phyloP scores from a whole-genome alignment of 2,113 vertebrate species.

The Ptyas mucosa region DNA sequence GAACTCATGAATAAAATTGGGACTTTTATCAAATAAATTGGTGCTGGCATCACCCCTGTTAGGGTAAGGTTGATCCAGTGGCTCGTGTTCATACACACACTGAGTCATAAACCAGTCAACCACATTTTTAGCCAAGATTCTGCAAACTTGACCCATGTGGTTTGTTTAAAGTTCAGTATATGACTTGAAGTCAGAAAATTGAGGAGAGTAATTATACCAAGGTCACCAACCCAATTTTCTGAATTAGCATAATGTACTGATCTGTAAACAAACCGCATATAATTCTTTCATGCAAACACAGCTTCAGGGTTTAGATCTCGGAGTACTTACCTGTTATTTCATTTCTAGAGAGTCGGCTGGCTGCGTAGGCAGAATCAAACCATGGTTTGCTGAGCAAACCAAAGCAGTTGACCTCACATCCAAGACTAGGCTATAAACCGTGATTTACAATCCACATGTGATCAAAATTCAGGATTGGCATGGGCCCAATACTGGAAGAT shows the following conservation, averaged over 20 bases:
- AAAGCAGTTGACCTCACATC: neutral
- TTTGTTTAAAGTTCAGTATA: neutral
- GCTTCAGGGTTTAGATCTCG: neutral
- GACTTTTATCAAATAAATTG: neutral
- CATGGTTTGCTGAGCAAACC: neutral
- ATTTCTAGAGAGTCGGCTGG: neutral
- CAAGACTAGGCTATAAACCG: neutral
- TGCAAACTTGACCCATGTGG: neutral
- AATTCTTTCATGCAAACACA: neutral
- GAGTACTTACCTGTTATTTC: neutral
- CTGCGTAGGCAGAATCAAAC: neutral
- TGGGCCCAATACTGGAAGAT: too few species aligned
- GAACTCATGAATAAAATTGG: neutral
- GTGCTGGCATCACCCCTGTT: neutral
- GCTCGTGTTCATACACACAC: neutral
- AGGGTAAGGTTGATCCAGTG: neutral
- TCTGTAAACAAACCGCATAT: neutral
- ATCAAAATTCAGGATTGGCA: too few species aligned
- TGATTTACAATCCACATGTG: neutral
- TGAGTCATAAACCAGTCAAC: neutral
- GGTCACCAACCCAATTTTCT: neutral
- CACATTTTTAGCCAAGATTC: neutral
- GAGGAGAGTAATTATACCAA: neutral
- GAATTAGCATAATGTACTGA: neutral
- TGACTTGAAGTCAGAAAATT: neutral